Conservation (phyloP, 1,140 invertebrate genomes). For the Caenorhabditis remanei region DNA sequence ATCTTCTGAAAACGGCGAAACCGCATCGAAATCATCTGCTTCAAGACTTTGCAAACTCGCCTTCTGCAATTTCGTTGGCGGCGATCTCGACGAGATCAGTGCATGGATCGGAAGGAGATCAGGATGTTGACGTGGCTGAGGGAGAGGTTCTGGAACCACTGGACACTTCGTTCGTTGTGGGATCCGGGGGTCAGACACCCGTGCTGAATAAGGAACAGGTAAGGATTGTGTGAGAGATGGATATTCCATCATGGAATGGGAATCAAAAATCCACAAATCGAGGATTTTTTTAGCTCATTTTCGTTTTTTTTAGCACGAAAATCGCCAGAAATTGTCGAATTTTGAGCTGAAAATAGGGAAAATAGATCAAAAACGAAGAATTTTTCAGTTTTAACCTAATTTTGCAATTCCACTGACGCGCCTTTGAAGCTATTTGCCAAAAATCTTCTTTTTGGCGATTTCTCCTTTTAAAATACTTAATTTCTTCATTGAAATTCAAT, state of each 20-base stretch:
- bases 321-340: no score
- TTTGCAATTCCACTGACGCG: no score
- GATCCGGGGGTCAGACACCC: conserved; percentile 18
- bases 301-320: no score
- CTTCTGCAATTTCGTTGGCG: conserved; percentile 48
- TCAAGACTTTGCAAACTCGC: conserved; percentile 43
- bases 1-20: conserved; percentile 49
- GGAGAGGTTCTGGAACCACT: conserved; percentile 17
- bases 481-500: no score
- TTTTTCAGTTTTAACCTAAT: no score
- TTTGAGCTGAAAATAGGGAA: no score
- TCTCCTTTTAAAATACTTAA: no score
- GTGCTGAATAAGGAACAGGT: conserved; percentile 60
- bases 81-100: conserved; percentile 44
- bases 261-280: neutral
- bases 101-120: conserved; percentile 46
- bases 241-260: neutral
- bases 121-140: conserved; percentile 11
- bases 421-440: no score
- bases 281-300: no score
- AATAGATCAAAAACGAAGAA: no score
- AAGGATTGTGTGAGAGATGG: neutral
- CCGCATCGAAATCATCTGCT: conserved; percentile 12
- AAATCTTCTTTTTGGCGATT: no score
- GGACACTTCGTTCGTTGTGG: conserved; percentile 13